phyloP scores from a whole-genome alignment of 1,140 invertebrate species.

The Aphelenchoides fujianensis region DNA sequence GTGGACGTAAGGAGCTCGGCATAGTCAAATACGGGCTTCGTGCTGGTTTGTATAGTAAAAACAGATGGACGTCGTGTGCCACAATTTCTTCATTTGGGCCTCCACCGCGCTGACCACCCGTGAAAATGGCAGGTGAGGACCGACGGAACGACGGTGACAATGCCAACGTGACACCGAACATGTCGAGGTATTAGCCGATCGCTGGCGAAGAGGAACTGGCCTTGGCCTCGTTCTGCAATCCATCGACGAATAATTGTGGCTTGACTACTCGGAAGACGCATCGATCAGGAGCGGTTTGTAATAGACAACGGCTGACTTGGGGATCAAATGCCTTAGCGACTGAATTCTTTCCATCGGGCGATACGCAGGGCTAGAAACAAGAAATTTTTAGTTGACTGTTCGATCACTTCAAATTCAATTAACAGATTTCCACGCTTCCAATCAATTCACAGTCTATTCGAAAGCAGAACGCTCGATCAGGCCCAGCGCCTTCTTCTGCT shows the following conservation, averaged over 20 bases:
- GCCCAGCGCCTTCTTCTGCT: too few species aligned
- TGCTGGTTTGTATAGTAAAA: too few species aligned
- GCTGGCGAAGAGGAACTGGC: constrained; percentile 88
- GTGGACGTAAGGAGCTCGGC: constrained; percentile 75
- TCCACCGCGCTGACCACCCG: constrained; percentile 73
- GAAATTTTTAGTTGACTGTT: too few species aligned
- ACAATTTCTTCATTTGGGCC: constrained; percentile 77
- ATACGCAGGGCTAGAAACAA: neutral
- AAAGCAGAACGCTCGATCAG: neutral
- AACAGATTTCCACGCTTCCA: too few species aligned
- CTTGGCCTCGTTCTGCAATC: constrained; percentile 78
- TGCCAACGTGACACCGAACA: constrained; percentile 86
- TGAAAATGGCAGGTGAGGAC: constrained; percentile 88
- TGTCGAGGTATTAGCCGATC: constrained; percentile 82
- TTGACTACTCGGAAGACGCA: constrained; percentile 74
- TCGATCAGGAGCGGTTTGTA: constrained; percentile 72
- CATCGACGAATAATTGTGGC: too few species aligned
- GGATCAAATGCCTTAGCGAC: constrained; percentile 34
- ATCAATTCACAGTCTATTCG: neutral
- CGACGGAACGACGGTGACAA: constrained; percentile 94
- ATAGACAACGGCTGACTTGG: constrained; percentile 72
- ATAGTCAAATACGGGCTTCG: constrained; percentile 86
- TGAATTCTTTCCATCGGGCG: constrained; percentile 38
- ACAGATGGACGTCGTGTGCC: constrained; percentile 84
- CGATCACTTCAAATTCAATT: too few species aligned